Evolutionary conservation across 1,140 invertebrate species (phyloP), one percentile per base, ranked within the genome.

Genomic region (Cardiocondyla obscurior): DNA sequence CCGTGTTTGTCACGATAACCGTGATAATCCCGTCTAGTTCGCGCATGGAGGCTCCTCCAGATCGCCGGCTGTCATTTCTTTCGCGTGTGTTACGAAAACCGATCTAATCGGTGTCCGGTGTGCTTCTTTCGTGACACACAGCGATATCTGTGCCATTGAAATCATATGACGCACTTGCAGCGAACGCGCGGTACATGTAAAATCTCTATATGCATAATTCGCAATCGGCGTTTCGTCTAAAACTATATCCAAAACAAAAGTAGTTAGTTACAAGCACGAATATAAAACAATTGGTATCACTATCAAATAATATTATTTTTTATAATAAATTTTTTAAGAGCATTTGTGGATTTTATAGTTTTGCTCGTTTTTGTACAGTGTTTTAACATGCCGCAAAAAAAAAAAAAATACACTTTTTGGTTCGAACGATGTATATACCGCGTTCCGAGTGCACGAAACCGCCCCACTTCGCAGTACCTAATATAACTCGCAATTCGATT

Each of bases 401-500:
- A 64, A 76, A 19, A 22, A 14, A 36, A n/a, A n/a, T n/a, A 30
- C 44, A 76, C 73, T 64, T 76, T 76, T 64, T 44, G 42, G n/a
- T 3, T 4, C 19, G 14, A 30, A 64, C 42, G 73, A 64, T 53
- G 25, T 69, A 25, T 53, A 49, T 51, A 76, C 49, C 28, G 74
- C 62, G 25, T 53, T 19, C 30, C n/a, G 74, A 49, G 33, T 42
- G 62, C 76, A 51, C 46, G 55, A 57, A 73, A 81, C 62, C 82
- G 82, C 55, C 85, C 85, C 83, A 88, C 74, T 88, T 87, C 28
- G 62, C 53, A 46, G 74, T 73, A 87, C 85, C 86, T 84, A 84
- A 87, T 87, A 87, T 87, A 87, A 87, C 85, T 65, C 67, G 67
- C 85, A 28, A 57, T 84, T 82, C 85, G 85, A 88, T 88, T 85